A percentile compares a stretch with the other conserved stretches of the same genome.
phyloP scores from a whole-genome alignment of 2,113 vertebrate species.

The Trochalopteron elliotii region DNA sequence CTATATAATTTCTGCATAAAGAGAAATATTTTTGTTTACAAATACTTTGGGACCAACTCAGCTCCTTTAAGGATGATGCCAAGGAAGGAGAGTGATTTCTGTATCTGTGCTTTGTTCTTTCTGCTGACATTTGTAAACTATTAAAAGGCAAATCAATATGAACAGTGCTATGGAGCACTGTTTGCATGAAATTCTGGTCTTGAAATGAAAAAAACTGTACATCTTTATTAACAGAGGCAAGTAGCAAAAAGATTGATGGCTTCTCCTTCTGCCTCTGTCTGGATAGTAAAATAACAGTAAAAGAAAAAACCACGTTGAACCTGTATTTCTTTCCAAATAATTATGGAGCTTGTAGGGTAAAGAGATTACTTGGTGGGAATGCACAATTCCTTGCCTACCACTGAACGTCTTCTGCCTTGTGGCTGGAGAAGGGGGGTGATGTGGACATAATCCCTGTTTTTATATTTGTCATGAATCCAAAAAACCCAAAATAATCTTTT shows the following conservation, averaged over 20 bases:
- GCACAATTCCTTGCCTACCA: background rate
- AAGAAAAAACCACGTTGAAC: background rate
- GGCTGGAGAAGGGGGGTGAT: background rate
- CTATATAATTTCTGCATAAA: background rate
- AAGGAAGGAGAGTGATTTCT: background rate
- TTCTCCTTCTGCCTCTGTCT: background rate
- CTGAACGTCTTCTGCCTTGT: background rate
- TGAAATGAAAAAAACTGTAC: background rate
- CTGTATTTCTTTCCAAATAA: background rate
- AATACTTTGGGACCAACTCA: background rate
- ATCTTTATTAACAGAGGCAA: background rate
- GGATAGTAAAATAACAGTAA: background rate
- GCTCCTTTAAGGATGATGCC: background rate
- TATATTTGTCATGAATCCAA: background rate
- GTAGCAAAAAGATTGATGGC: background rate
- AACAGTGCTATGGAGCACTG: background rate
- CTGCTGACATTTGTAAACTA: background rate
- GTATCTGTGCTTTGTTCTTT: background rate
- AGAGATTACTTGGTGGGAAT: background rate
- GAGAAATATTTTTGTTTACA: background rate
- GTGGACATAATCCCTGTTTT: background rate
- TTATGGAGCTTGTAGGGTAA: background rate
- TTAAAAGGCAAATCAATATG: background rate
- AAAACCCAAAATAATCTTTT: background rate
- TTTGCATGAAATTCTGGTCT: background rate